Conservation (phyloP, 1,140 invertebrate genomes). For the Aphelinus atriplicis region DNA sequence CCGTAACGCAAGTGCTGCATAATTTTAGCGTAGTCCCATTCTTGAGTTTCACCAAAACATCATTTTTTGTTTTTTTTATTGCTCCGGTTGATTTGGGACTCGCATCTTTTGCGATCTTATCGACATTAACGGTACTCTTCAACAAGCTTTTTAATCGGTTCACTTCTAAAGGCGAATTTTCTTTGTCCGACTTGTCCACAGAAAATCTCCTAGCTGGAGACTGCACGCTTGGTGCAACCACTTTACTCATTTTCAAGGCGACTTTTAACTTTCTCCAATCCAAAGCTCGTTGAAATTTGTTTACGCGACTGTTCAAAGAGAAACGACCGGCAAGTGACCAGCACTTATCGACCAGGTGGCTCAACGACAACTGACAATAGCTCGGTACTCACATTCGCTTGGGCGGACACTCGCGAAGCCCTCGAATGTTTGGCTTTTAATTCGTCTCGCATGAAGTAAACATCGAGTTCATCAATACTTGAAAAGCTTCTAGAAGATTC, state of each 20-base stretch:
- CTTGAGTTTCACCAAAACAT: not conserved
- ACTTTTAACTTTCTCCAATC: not conserved
- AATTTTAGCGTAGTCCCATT: conserved; percentile 16
- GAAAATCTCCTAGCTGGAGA: conserved; percentile 9
- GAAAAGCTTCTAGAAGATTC: too few species aligned
- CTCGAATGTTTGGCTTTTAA: too few species aligned
- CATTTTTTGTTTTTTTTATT: not conserved
- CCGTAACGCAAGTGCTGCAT: conserved; percentile 1
- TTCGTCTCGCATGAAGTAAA: too few species aligned
- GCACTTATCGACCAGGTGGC: too few species aligned
- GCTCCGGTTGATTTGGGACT: not conserved
- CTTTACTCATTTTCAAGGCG: not conserved
- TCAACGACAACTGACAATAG: too few species aligned
- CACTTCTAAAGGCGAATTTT: conserved; percentile 1
- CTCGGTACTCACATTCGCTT: too few species aligned
- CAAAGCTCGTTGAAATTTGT: too few species aligned
- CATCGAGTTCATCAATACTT: too few species aligned
- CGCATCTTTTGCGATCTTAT: not conserved
- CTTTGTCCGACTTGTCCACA: not conserved
- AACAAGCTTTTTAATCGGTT: conserved; percentile 8
- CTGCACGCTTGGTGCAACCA: not conserved
- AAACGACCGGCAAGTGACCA: too few species aligned
- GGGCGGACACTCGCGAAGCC: too few species aligned
- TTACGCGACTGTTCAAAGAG: too few species aligned
- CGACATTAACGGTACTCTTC: not conserved